Evolutionary conservation across 2,113 vertebrate species (phyloP).

Genomic region (Egretta garzetta): DNA sequence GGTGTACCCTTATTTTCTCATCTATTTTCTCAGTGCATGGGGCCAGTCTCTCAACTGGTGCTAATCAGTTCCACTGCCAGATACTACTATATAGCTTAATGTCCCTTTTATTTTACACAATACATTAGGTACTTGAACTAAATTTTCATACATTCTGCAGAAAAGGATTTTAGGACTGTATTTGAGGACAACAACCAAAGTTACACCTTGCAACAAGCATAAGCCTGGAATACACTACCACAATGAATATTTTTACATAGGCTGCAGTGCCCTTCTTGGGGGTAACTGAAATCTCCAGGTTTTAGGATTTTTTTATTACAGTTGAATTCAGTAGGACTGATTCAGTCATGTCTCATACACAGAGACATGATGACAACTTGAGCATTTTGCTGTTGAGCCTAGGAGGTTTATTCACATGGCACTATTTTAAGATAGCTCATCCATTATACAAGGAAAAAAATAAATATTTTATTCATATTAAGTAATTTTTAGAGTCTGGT

Average conservation of each 20-base stretch:
- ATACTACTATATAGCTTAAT: accelerated
- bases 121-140: neutral
- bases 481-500: neutral
- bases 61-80: neutral
- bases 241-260: neutral
- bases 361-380: neutral
- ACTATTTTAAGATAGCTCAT: constrained; percentile 3
- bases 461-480: constrained; percentile 10
- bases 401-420: neutral
- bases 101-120: neutral
- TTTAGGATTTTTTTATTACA: neutral
- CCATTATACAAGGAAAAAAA: neutral
- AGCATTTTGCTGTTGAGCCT: neutral
- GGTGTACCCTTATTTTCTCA: neutral
- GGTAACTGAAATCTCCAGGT: neutral
- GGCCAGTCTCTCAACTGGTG: neutral
- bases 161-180: neutral
- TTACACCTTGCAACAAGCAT: neutral
- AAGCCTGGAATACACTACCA: neutral
- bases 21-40: neutral
- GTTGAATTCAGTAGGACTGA: neutral
- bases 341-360: neutral
- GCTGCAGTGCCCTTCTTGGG: neutral
- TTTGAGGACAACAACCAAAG: neutral
- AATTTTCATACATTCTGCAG: neutral